Base-by-base conservation (phyloP, 2,113 vertebrate genomes). In the Entelurus aequoreus region DNA sequence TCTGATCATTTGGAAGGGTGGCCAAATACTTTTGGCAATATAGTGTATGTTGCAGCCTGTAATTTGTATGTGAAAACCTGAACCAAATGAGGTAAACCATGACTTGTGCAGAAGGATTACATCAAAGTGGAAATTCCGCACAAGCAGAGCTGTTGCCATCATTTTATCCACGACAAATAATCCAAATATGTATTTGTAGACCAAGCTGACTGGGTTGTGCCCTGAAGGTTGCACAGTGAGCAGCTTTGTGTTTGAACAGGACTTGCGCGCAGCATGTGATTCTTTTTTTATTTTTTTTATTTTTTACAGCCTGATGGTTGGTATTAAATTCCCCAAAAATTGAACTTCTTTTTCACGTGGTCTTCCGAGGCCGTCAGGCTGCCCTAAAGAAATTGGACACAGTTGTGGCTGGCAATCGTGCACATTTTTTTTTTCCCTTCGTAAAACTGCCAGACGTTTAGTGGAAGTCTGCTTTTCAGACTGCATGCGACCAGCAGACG, bases 361-460 rank as follows among this genome's bases (percentile, higher is more conserved):
- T 61, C 62, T 74, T 28, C 65, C 57, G 53, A 52, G 73, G 75
- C 70, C 66, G 10, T 49, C 36, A 13, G 63, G 54, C 66, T 59
- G 60, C 68, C 72, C 61, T 60, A 0, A 64, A 72, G 71, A 79
- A 68, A 76, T 69, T 73, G 75, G 71, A 69, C 65, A 6, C 54
- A 16, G 65, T 82, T 63, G 54, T 71, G 65, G 38, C 65, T 75
- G 50, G 78, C 74, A 49, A 54, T 50, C 11, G 16, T 59, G 58
- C 55, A 28, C 65, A 28, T 1, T 28, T 28, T 28, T 28, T 28
- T 28, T 28, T 28, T 2, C 38, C 66, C 52, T 51, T 48, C 66
- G 42, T 57, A 61, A 70, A 68, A 62, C 65, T 76, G 75, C 79
- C 82, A 67, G 69, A 54, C 63, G 57, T 71, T 71, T 73, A 50